Base-by-base conservation (phyloP, 2,113 vertebrate species). In the Canis aureus region DNA sequence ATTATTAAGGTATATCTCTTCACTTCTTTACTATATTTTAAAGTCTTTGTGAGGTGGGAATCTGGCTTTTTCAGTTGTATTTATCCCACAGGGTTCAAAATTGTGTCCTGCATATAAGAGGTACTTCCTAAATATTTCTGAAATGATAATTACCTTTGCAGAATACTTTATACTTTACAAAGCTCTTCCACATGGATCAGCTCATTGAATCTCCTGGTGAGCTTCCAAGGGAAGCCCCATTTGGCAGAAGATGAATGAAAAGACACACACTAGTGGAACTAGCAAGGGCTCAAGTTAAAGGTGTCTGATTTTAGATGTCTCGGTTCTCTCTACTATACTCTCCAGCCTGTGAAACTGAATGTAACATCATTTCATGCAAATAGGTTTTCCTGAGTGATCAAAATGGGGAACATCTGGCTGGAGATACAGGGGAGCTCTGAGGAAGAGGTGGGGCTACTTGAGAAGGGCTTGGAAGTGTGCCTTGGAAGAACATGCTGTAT, bases 61-160 rank as follows among this genome's bases (percentile, higher is more conserved):
- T 95, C 69, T 81, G 71, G 2, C 25, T 90, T 92, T n/a, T 95
- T 97, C 12, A 43, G 11, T 38, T 22, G 17, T 96, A 20, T 64
- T 91, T 78, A 51, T 3, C 29, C 5, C 73, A 49, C n/a, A 51
- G 27, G n/a, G 27, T 67, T 85, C 13, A 62, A 76, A 87, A 86
- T 32, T 32, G 27, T 86, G n/a, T 60, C 20, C 23, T 80, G 25
- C 4, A 35, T 51, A 9, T 55, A n/a, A 90, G 29, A 91, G 66
- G 32, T 29, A 11, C 25, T 87, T 9, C 25, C 32, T 66, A 73
- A 96, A 76, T 76, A 57, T 59, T 59, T 83, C 35, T 76, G 8
- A 84, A 96, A 71, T 10, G 55, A 73, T 67, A 73, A 92, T 81
- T 87, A 69, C 51, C 15, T 94, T 87, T 88, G 67, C 62, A 92